A percentile compares a stretch with the other conserved stretches of the same genome.
Conservation (phyloP, 2,888 invertebrate genomes). For the Tenodera sinensis region DNA sequence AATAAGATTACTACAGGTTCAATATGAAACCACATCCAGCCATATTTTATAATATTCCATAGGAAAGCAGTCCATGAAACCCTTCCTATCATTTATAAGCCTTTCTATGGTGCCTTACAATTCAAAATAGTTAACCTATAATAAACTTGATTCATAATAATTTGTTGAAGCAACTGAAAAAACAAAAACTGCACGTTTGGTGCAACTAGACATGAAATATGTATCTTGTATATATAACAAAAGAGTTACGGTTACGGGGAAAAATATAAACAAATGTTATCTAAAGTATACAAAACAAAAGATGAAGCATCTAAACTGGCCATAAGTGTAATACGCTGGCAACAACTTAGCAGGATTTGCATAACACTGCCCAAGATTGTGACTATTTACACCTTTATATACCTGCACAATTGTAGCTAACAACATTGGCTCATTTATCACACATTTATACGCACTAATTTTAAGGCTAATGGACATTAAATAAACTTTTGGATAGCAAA, state of each 20-base stretch:
- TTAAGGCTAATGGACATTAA: neutral
- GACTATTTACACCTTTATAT: neutral
- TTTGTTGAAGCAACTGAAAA: no score
- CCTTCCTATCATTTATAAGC: no score
- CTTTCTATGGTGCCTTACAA: no score
- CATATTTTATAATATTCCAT: no score
- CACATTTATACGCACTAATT: neutral
- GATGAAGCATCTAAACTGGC: neutral
- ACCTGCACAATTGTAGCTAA: neutral
- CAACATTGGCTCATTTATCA: neutral
- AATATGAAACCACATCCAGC: no score
- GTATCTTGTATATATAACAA: neutral
- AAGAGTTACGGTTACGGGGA: neutral
- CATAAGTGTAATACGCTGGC: neutral
- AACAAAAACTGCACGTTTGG: neutral
- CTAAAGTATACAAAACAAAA: neutral
- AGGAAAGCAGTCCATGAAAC: no score
- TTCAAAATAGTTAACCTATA: neutral
- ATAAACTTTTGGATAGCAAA: neutral
- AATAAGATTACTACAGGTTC: no score
- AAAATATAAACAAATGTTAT: neutral
- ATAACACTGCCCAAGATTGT: neutral
- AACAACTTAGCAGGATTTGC: neutral
- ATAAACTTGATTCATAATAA: no score
- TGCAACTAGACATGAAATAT: neutral